A percentile compares a stretch with the other conserved stretches of the same genome.
Evolutionary conservation across 2,113 vertebrate genomes (phyloP).

Genomic region (Lophochroa leadbeateri): DNA sequence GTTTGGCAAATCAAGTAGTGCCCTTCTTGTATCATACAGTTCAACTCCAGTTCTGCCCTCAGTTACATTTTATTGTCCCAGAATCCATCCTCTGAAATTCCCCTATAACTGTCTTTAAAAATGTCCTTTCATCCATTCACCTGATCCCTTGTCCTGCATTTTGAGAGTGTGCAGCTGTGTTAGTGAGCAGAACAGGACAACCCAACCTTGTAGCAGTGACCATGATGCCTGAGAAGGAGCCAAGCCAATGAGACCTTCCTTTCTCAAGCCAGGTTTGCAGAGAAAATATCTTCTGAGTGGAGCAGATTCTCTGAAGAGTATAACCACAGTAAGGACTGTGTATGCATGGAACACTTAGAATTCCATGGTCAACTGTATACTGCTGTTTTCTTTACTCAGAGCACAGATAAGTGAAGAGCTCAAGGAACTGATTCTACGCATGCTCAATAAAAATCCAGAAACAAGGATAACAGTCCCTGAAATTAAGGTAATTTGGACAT

Average conservation of each 20-base stretch:
- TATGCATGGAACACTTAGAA: neutral
- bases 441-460: slow-evolving; percentile 96
- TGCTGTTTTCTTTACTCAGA: slow-evolving; percentile 67
- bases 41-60: neutral
- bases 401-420: slow-evolving; percentile 83
- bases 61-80: neutral
- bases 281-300: neutral
- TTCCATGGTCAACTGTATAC: neutral
- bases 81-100: neutral
- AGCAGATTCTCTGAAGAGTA: neutral
- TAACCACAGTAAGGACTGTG: neutral
- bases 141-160: neutral
- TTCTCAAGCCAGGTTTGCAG: neutral
- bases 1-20: neutral
- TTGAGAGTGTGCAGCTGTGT: neutral
- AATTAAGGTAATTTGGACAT: slow-evolving; percentile 84
- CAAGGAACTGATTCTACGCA: slow-evolving; percentile 85
- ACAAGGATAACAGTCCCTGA: slow-evolving; percentile 89
- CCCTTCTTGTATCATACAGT: neutral
- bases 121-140: neutral
- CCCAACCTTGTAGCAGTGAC: neutral
- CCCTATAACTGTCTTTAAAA: neutral
- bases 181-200: neutral
- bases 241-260: neutral
- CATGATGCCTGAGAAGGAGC: neutral